Conservation (phyloP, 1,140 invertebrate genomes). For the Lithobius niger region DNA sequence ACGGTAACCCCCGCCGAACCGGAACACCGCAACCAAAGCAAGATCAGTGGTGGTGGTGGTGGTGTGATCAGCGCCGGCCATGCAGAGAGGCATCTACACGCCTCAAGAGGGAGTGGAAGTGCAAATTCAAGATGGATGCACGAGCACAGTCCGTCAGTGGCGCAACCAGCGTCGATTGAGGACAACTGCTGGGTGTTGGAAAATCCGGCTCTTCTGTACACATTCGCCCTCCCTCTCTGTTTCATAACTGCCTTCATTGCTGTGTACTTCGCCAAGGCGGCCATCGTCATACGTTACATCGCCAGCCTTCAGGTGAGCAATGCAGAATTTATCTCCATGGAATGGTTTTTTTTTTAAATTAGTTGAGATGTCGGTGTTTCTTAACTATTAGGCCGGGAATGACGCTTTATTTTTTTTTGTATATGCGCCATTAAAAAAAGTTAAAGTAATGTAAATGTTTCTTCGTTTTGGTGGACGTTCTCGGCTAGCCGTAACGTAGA, state of each 20-base stretch:
- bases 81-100: constrained; percentile 13
- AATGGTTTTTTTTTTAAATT: too few relatives aligned
- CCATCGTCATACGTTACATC: constrained; percentile 18
- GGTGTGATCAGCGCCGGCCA: constrained; percentile 17
- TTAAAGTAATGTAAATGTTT: too few relatives aligned
- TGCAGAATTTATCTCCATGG: too few relatives aligned
- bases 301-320: constrained; percentile 17
- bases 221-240: constrained; percentile 19
- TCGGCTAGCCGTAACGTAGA: too few relatives aligned
- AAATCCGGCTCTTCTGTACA: constrained; percentile 13
- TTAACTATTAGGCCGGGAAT: too few relatives aligned
- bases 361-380: too few relatives aligned
- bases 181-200: constrained; percentile 22
- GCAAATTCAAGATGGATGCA: too few relatives aligned
- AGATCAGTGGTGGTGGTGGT: constrained; percentile 12
- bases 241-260: constrained; percentile 16
- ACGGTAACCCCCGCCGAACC: constrained; percentile 16
- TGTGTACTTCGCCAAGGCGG: constrained; percentile 17
- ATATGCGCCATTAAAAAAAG: too few relatives aligned
- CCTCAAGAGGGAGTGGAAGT: constrained; percentile 13
- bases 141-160: too few relatives aligned
- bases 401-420: too few relatives aligned
- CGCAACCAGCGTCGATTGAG: constrained; percentile 11
- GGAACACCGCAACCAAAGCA: constrained; percentile 15
- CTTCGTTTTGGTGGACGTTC: too few relatives aligned